A percentile compares a stretch with the other conserved stretches of the same genome.
phyloP scores from a whole-genome alignment of 1,140 invertebrate species.

The Drosophila bipectinata region DNA sequence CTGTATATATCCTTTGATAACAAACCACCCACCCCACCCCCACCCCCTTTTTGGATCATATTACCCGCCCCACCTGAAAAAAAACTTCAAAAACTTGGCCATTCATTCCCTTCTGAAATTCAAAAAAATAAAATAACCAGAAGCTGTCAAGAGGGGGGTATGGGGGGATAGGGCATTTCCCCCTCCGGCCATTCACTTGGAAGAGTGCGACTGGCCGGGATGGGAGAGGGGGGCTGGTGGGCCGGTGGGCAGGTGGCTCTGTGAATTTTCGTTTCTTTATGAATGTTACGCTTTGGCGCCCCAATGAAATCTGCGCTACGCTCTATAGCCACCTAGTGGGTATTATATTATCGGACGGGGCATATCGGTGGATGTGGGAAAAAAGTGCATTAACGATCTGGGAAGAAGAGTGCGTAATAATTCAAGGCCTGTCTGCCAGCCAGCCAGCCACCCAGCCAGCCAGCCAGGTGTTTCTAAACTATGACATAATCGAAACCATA shows the following conservation, averaged over 20 bases:
- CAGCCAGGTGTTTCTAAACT: no score
- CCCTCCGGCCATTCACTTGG: constrained; percentile 47
- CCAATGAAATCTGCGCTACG: constrained; percentile 32
- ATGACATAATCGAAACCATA: no score
- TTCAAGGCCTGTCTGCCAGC: not conserved
- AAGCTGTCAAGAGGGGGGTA: constrained; percentile 6
- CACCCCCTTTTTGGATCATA: constrained; percentile 41
- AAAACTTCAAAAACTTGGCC: constrained; percentile 34
- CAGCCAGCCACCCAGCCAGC: no score
- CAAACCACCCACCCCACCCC: not conserved
- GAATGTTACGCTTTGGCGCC: constrained; percentile 59
- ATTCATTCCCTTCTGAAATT: constrained; percentile 28
- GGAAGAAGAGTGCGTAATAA: constrained; percentile 1
- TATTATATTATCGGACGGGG: not conserved
- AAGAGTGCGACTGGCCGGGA: no score
- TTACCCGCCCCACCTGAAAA: constrained; percentile 51
- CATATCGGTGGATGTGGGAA: constrained; percentile 2
- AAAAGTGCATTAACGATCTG: constrained; percentile 2
- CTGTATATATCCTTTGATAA: not conserved
- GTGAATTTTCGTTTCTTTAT: constrained; percentile 25
- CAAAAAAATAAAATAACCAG: constrained; percentile 32
- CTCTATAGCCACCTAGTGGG: not conserved
- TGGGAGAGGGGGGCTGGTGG: no score
- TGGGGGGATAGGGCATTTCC: not conserved
- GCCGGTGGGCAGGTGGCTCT: constrained; percentile 30